Evolutionary conservation across 2,888 invertebrate species (phyloP), one percentile per base, ranked within the genome.

Genomic region (Xanthia icteritia): DNA sequence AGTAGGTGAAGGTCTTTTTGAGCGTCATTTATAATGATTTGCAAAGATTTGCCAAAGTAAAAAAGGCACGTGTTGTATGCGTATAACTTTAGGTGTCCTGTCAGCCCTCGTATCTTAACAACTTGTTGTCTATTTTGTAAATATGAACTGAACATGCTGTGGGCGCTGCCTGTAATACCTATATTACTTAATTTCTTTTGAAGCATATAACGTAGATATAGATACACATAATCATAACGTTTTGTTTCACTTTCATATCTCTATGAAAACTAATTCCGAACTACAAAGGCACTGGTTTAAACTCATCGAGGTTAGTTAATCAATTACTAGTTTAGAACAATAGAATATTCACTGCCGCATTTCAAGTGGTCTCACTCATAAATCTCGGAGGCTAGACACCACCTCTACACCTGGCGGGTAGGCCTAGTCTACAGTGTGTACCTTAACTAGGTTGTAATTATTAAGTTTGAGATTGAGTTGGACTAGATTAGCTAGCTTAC

Each of bases 321-420:
- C 42, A 77, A 65, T 60, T 51, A 77, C 48, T 72, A 42, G 48
- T 63, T 61, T 73, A 68, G 56, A 63, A 79, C 64, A 68, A 71
- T 69, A 69, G 42, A 71, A 81, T 83, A 79, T 83, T 79, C 60
- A 74, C 67, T 60, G 67, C 83, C 71, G 42, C 70, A 70, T 74
- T 64, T 72, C 73, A 69, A 68, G n/a, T 56, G 39, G 67, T 45
- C 15, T 72, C 23, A n/a, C 39, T 60, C 61, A 64, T 83, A 84
- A 84, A 83, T 76, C 58, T 75, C 31, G 23, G 56, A 73, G 65
- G 45, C 39, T 58, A 48, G 65, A 73, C 72, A 74, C 42, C 68
- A 31, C 2, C 31, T 39, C 9, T 71, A 64, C 66, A 58, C 74
- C 67, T 48, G 56, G 27, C 17, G 42, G 39, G 45, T 56, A 67